Evolutionary conservation across 1,140 invertebrate species (phyloP), one percentile per base, ranked within the genome.

Genomic region (Drosophila albomicans): DNA sequence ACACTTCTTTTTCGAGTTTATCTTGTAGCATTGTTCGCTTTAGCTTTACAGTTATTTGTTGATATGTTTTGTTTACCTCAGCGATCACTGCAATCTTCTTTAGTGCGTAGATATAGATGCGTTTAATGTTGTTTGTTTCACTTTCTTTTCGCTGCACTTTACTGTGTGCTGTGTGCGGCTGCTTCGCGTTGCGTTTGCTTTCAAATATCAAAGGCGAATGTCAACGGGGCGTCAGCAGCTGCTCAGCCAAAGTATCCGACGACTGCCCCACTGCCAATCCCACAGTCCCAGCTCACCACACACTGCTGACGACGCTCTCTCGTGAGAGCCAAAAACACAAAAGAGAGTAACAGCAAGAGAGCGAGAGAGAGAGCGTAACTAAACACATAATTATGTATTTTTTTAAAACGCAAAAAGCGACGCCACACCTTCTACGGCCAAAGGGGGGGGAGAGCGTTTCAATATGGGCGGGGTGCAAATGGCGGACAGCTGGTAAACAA

Each of bases 341-440:
- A 38, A 13, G 46, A 58, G 35, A 11, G 38, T 8, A 5, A 70
- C 38, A 63, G 41, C 1, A 32, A n/a, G 38, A 5, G 43, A 43
- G 49, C 41, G 49, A 65, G 64, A 71, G 52, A 30, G 20, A 63
- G 71, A 87, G 84, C 74, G 84, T 84, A 84, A 68, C 82, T 87
- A 88, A 87, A 70, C 82, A 81, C 74, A 88, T 89, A 88, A 89
- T 88, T 84, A 88, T 89, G 84, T 88, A 89, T 88, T 88, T 88
- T 87, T 88, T 89, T 88, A 89, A 88, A 89, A 88, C 84, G 84
- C 84, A 88, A 88, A 89, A 80, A 80, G 77, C 73, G 49, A 51
- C 73, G 58, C 70, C 20, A 69, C 58, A 70, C 56, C 61, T 11
- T 35, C 41, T 10, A 5, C 8, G 15, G 11, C n/a, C n/a, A 1